Base-by-base conservation (phyloP, 2,888 invertebrate genomes). In the Pristionchus japonicus region DNA sequence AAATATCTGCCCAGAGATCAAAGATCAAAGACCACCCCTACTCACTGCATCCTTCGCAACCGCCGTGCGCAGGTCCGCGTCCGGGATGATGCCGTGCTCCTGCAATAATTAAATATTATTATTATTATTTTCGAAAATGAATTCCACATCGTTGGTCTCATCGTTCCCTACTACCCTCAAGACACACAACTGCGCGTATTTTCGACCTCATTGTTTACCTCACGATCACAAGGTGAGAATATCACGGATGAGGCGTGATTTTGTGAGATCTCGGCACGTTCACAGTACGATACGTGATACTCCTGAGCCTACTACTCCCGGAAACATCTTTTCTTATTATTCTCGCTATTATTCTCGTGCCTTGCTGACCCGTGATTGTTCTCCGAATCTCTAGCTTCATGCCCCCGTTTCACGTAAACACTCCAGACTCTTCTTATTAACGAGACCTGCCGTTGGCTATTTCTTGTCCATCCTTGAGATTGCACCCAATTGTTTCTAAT, bases 61-160 rank as follows among this genome's bases (percentile, higher is more conserved):
- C 3, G 74, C 74, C 40, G 74, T 74, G 40, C 43, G 40, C 23
- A 74, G 40, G n/a, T 74, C 74, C 40, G 40, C 74, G 74, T 74
- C 74, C 40, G 43, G 74, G 40, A 74, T 40, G 43, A 74, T n/a
- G 40, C 43, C 74, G 43, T 74, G 74, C 40, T 74, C 40, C 74
- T 74, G 23, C 74, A 74, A 74, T 40, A 9, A 74, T 34, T 52
- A 4, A 52, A 52, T 52, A 20, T 20, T 20, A 20, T 20, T 7
- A 20, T 11, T 52, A 17, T 52, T 52, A 20, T 20, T 7, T 49
- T 7, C 49, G 7, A 49, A 49, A 49, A 49, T 49, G 17, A 1
- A n/a, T n/a, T n/a, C n/a, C n/a, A n/a, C n/a, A n/a, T n/a, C n/a
- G n/a, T n/a, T n/a, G n/a, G n/a, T n/a, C n/a, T n/a, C n/a, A n/a